Percentiles rank a stretch among this genome's conserved stretches.
Evolutionary conservation across 1,140 invertebrate species (phyloP).

Genomic region (Formica exsecta): DNA sequence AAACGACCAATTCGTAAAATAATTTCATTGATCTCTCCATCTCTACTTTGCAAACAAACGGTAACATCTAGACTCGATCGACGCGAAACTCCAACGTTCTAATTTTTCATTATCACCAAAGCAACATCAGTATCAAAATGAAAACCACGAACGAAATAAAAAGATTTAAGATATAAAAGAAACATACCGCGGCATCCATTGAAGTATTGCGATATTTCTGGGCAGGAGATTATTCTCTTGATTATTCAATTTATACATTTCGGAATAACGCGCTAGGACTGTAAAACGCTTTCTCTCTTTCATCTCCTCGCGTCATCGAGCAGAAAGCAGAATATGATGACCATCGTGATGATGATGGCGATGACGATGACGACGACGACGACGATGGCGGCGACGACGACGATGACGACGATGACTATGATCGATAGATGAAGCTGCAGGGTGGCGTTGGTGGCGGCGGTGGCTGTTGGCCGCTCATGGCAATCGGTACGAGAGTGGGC

Average conservation of each 20-base stretch:
- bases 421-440: slow-evolving; percentile 89
- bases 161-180: slow-evolving; percentile 1
- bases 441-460: slow-evolving; percentile 89
- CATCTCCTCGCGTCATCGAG: slow-evolving; percentile 59
- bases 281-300: slow-evolving; percentile 46
- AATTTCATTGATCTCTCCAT: background rate
- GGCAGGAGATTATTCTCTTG: slow-evolving; percentile 26
- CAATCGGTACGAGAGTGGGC: slow-evolving; percentile 83
- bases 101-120: slow-evolving; percentile 39
- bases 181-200: slow-evolving; percentile 30
- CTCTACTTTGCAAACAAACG: background rate
- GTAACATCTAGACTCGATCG: slow-evolving; percentile 54
- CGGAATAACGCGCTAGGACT: slow-evolving; percentile 63
- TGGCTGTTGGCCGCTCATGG: slow-evolving; percentile 83
- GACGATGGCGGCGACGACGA: slow-evolving; percentile 59
- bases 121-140: slow-evolving; percentile 16
- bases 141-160: slow-evolving; percentile 34
- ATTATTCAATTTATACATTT: slow-evolving; percentile 53
- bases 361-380: slow-evolving; percentile 75
- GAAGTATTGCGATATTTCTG: slow-evolving; percentile 38
- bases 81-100: background rate
- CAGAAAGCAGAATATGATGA: slow-evolving; percentile 66
- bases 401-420: slow-evolving; percentile 85
- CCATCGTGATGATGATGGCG: slow-evolving; percentile 53
- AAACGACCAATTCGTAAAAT: background rate